Conservation (phyloP, 2,113 vertebrate genomes). For the Hylia prasina region DNA sequence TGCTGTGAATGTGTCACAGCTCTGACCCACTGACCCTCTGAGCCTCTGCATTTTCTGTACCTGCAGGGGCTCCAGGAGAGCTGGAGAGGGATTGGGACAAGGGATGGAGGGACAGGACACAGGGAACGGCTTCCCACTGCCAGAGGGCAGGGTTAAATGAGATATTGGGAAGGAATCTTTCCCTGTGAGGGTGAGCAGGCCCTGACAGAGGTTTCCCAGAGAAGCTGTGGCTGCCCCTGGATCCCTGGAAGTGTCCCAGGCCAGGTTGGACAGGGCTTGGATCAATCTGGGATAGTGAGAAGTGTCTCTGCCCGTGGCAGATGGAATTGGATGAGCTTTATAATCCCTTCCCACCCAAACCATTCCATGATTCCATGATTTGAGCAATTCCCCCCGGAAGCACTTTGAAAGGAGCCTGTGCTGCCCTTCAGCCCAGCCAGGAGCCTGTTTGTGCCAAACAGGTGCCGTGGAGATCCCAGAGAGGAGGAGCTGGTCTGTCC, state of each 20-base stretch:
- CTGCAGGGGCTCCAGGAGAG: not conserved
- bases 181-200: fast-evolving
- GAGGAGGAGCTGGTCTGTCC: not conserved
- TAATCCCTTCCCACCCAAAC: not conserved
- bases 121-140: not conserved
- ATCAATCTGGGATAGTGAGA: fast-evolving
- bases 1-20: not conserved
- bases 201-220: fast-evolving
- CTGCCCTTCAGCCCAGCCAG: not conserved
- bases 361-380: not conserved
- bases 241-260: not conserved
- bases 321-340: fast-evolving
- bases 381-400: not conserved
- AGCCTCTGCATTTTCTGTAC: not conserved
- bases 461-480: fast-evolving
- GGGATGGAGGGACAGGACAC: not conserved
- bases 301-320: not conserved
- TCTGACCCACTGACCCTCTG: not conserved
- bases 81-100: not conserved
- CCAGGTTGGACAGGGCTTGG: fast-evolving
- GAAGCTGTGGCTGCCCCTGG: not conserved
- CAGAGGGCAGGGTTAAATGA: fast-evolving
- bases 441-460: not conserved
- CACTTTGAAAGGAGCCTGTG: not conserved
- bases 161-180: not conserved